Conservation (phyloP, 2,797 vertebrate genomes). For the Amphiprion clarkii region DNA sequence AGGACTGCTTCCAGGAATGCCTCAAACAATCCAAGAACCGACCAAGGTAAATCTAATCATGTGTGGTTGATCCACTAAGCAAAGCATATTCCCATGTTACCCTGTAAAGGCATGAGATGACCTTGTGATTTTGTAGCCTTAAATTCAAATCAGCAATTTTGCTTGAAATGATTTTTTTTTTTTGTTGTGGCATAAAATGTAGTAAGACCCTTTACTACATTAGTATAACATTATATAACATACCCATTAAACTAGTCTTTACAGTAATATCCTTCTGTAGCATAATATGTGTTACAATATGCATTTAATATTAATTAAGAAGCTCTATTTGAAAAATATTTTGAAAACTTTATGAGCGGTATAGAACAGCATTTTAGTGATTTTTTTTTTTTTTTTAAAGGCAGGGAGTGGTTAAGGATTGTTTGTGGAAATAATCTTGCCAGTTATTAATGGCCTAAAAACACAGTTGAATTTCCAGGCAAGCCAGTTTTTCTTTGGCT, state of each 20-base stretch:
- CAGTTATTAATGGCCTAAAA: neutral
- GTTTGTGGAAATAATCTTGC: neutral
- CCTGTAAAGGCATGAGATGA: neutral
- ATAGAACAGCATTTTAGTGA: neutral
- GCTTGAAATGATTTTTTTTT: too few relatives aligned
- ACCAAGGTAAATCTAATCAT: constrained; percentile 86
- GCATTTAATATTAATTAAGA: too few relatives aligned
- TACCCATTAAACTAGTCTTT: neutral
- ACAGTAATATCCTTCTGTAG: neutral
- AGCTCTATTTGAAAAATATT: too few relatives aligned
- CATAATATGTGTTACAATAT: neutral
- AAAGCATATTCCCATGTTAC: accelerated
- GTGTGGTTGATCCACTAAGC: too few relatives aligned
- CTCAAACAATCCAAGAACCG: constrained; percentile 95
- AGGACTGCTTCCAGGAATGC: constrained; percentile 95
- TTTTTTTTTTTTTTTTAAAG: too few relatives aligned
- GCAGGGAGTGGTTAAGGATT: neutral
- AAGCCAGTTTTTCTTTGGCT: constrained; percentile 16
- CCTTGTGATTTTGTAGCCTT: neutral
- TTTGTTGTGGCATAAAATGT: too few relatives aligned
- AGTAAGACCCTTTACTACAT: too few relatives aligned
- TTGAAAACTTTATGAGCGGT: neutral
- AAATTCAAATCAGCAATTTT: neutral
- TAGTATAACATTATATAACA: too few relatives aligned
- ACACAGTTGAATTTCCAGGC: constrained; percentile 7